Evolutionary conservation across 1,140 invertebrate species (phyloP).

Genomic region (Danaus melanippus): DNA sequence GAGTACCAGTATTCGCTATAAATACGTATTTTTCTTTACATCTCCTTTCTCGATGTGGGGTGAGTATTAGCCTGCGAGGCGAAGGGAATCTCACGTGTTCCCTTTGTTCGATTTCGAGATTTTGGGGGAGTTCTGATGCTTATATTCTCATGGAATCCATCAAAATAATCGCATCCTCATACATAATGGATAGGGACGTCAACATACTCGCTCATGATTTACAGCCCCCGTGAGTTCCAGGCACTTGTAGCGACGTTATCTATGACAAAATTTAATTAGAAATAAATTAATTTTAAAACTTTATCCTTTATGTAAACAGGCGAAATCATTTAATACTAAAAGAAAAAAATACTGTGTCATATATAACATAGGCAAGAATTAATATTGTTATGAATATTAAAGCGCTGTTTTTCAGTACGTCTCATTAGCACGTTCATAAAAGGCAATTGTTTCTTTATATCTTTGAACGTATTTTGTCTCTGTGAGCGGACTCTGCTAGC

Average conservation of each 20-base stretch:
- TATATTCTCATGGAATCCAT: slow-evolving; percentile 63
- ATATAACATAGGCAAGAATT: slow-evolving; percentile 22
- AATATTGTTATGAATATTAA: slow-evolving; percentile 32
- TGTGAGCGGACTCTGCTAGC: slow-evolving; percentile 21
- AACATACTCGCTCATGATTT: slow-evolving; percentile 51
- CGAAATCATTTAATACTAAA: too few relatives aligned
- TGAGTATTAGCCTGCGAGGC: slow-evolving; percentile 60
- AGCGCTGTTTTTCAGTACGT: slow-evolving; percentile 27
- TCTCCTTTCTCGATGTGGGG: slow-evolving; percentile 66
- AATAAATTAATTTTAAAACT: too few relatives aligned
- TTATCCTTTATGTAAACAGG: too few relatives aligned
- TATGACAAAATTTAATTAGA: too few relatives aligned
- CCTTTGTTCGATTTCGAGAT: slow-evolving; percentile 67
- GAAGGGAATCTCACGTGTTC: slow-evolving; percentile 64
- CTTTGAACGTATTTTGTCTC: slow-evolving; percentile 47
- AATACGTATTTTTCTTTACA: slow-evolving; percentile 72
- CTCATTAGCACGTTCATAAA: slow-evolving; percentile 55
- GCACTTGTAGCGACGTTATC: slow-evolving; percentile 1
- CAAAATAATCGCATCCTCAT: slow-evolving; percentile 63
- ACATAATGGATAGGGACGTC: slow-evolving; percentile 61
- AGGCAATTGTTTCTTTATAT: slow-evolving; percentile 65
- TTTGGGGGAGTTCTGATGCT: slow-evolving; percentile 66
- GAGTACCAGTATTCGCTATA: slow-evolving; percentile 72
- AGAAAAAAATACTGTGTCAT: neutral
- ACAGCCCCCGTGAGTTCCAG: slow-evolving; percentile 23